Evolutionary conservation across 2,113 vertebrate species (phyloP), one percentile per base, ranked within the genome.

Genomic region (Ibidorhyncha struthersii): DNA sequence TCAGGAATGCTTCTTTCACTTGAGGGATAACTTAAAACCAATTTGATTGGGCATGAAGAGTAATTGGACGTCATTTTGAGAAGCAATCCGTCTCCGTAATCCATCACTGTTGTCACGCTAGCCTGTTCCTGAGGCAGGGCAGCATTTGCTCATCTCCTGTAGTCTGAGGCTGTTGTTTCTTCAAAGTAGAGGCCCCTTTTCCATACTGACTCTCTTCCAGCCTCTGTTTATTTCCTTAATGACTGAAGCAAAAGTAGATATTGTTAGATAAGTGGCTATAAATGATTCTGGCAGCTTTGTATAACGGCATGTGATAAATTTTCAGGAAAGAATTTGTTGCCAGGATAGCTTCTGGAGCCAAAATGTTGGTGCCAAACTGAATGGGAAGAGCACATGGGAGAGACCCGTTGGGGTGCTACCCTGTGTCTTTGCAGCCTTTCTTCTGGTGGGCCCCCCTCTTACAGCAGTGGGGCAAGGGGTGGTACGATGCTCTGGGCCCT

Each of bases 1-100:
- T 78, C 90, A 92, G 87, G 59, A 82, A 80, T 90, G 92, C 76
- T 94, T 66, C 50, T 95, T 94, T 90, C 63, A 85, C 53, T 83
- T 91, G 87, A 96, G 83, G 36, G 63, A 71, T 92, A 93, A 92
- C 86, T 95, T 96, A 96, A 94, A 97, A 86, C 61, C 78, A 77
- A 12, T 96, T 87, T 88, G 87, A 94, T 88, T 95, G 71, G 67
- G 87, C 92, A 83, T 74, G 78, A 85, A 93, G 84, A 92, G 65
- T 94, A 94, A 92, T 90, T 96, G 92, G 66, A 88, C 38, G 0
- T 93, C 81, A 88, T 71, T 87, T 79, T 72, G 81, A 92, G 91
- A 87, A 89, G 83, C 82, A 94, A 14, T 91, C 76, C 29, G n/a
- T 80, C 61, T 94, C 53, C 0, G 0, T 96, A 97, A 97, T 97